Base-by-base conservation (phyloP, 2,797 vertebrate species). In the Gila robusta region DNA sequence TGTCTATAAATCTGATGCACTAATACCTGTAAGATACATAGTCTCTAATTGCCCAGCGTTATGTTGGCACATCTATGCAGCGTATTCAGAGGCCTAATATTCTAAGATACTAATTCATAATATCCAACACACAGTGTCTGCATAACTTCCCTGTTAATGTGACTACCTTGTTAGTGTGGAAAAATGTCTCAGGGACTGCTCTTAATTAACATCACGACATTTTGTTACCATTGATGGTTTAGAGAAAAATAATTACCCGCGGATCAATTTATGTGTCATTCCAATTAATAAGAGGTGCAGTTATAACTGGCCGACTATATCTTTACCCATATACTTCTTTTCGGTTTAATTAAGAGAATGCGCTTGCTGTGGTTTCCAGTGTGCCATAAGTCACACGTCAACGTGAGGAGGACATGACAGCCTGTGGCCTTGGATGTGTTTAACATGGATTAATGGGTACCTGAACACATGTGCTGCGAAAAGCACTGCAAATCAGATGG, bases 321-420 rank as follows among this genome's bases (percentile, higher is more conserved):
- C 79, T 83, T 69, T 64, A 32, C 85, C 44, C 79, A 44, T 74
- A 49, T 78, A 52, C 86, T 74, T 54, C 79, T 47, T 81, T 87
- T 78, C 8, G n/a, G 35, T 89, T 91, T 89, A 90, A 91, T 91
- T 90, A 91, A 89, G 80, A 78, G 86, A 87, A 83, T 87, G 83
- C 6, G 59, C 47, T 79, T 86, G 66, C 81, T 79, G 81, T 84
- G 35, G 81, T 69, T 85, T 90, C 82, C 69, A 59, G 9, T 54
- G 78, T 23, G 66, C 81, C 49, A 89, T 90, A 89, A 90, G 88
- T 91, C 87, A 91, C 83, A 66, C 14, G 6, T 32, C 70, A 84
- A 90, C 78, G 84, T 54, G 70, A 70, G n/a, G 41, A 79, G 79
- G 64, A 37, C 52, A 81, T 85, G 90, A 89, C 84, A 88, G 80